Conservation (phyloP, 2,888 invertebrate species). For the Erpobdella octoculata region DNA sequence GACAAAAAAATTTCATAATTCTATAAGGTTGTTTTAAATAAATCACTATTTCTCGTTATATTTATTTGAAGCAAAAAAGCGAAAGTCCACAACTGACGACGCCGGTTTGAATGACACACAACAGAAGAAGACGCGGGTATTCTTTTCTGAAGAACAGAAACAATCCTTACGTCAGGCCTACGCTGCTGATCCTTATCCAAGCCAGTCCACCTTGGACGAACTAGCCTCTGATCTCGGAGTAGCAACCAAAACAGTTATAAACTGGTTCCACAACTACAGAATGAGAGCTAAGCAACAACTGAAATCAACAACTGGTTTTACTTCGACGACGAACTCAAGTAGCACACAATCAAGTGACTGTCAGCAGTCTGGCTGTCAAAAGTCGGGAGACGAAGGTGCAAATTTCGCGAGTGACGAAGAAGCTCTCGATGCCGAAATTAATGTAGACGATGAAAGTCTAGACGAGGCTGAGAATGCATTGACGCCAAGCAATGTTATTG, state of each 20-base stretch:
- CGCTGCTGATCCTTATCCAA: slow-evolving; percentile 91
- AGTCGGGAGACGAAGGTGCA: neutral
- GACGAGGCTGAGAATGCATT: neutral
- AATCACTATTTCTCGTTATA: neutral
- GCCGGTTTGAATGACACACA: slow-evolving; percentile 17
- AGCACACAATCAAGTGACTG: no score
- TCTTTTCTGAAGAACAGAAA: slow-evolving; percentile 96
- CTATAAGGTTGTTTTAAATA: neutral
- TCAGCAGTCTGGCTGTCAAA: neutral
- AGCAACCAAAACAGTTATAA: slow-evolving; percentile 89
- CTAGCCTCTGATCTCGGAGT: slow-evolving; percentile 80
- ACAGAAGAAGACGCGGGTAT: slow-evolving; percentile 66
- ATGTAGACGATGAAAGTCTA: slow-evolving; percentile 19
- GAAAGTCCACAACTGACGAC: slow-evolving; percentile 32
- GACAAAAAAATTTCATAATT: no score
- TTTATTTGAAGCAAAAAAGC: slow-evolving; percentile 32
- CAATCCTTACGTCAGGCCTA: slow-evolving; percentile 88
- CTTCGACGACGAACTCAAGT: slow-evolving; percentile 2
- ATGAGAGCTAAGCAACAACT: slow-evolving; percentile 74
- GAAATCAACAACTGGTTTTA: slow-evolving; percentile 35
- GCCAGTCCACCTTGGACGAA: slow-evolving; percentile 88
- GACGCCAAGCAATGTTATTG: neutral
- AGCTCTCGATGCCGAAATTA: slow-evolving; percentile 11
- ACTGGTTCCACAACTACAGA: slow-evolving; percentile 99
- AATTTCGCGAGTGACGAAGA: slow-evolving; percentile 17